Evolutionary conservation across 1,140 invertebrate genomes (phyloP).

Genomic region (Drosophila mauritiana): DNA sequence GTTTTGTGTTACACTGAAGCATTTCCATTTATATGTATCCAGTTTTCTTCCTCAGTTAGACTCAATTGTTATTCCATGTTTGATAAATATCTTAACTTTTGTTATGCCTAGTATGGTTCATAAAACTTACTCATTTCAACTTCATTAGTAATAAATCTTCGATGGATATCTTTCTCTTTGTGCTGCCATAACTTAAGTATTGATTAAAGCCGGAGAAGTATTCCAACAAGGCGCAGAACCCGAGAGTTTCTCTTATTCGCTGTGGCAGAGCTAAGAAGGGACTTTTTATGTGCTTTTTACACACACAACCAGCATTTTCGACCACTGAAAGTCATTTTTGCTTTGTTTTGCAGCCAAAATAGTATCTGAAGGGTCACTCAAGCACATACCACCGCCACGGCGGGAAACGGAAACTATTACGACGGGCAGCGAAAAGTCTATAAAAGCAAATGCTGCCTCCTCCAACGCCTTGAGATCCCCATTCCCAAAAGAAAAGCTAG

Average conservation of each 20-base stretch:
- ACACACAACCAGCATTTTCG: slow-evolving; percentile 11
- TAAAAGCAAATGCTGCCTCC: slow-evolving; percentile 69
- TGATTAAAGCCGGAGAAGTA: slow-evolving; percentile 21
- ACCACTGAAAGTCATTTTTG: slow-evolving; percentile 36
- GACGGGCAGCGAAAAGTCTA: slow-evolving; percentile 63
- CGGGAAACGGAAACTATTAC: slow-evolving; percentile 50
- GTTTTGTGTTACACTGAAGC: background rate
- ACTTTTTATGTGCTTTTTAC: slow-evolving; percentile 39
- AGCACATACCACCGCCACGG: slow-evolving; percentile 13
- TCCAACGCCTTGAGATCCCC: slow-evolving; percentile 25
- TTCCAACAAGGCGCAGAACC: background rate
- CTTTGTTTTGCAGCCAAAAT: slow-evolving; percentile 57
- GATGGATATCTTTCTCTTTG: background rate
- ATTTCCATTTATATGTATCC: no score
- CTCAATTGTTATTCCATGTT: background rate
- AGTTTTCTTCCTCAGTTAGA: background rate
- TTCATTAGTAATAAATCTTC: background rate
- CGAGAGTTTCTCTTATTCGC: background rate
- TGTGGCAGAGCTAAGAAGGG: background rate
- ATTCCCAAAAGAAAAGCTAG: slow-evolving; percentile 14
- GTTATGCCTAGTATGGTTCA: background rate
- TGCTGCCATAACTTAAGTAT: slow-evolving; percentile 15
- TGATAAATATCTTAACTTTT: background rate
- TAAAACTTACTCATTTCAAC: background rate
- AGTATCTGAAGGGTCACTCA: slow-evolving; percentile 56